Base-by-base conservation (phyloP, 2,888 invertebrate species). In the Hybos culiciformis region DNA sequence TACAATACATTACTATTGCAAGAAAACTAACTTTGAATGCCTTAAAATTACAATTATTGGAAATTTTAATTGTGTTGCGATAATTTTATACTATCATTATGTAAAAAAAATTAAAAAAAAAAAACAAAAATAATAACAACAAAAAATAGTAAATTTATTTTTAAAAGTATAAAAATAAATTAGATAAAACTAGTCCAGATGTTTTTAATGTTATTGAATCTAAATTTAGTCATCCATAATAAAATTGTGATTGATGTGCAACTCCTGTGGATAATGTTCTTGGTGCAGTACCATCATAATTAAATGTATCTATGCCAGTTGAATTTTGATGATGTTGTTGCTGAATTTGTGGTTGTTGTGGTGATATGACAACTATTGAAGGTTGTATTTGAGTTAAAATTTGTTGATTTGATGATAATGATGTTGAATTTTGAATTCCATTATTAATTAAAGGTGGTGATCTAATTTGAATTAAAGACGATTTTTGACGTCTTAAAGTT, bases 201-300 rank as follows among this genome's bases (percentile, higher is more conserved):
- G n/a, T n/a, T n/a, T n/a, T n/a, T n/a, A n/a, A n/a, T n/a, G n/a
- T n/a, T n/a, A n/a, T n/a, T n/a, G n/a, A n/a, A n/a, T n/a, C n/a
- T n/a, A n/a, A n/a, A 53, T 53, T 57, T 50, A 58, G 64, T 64
- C 64, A 64, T 58, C 66, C 64, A 50, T 64, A 64, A 50, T 61
- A 64, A 50, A 61, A 63, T 47, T 64, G 62, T 8, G 64, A 63
- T 44, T 56, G 56, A 17, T 62, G 61, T 21, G 66, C 57, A 23
- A 64, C 54, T n/a, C 64, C 64, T 11, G 63, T 66, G 18, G 65
- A 63, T 4, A 64, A 52, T 5, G 64, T 64, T 24, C 66, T 58
- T 20, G 65, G 64, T 38, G 66, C 64, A 19, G 62, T 59, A 38
- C 64, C 64, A 45, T 64, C 64, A 45, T 66, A 66, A 12, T 62